Evolutionary conservation across 2,888 invertebrate genomes (phyloP), one percentile per base, ranked within the genome.

Genomic region (Trypoxylon attenuatum): DNA sequence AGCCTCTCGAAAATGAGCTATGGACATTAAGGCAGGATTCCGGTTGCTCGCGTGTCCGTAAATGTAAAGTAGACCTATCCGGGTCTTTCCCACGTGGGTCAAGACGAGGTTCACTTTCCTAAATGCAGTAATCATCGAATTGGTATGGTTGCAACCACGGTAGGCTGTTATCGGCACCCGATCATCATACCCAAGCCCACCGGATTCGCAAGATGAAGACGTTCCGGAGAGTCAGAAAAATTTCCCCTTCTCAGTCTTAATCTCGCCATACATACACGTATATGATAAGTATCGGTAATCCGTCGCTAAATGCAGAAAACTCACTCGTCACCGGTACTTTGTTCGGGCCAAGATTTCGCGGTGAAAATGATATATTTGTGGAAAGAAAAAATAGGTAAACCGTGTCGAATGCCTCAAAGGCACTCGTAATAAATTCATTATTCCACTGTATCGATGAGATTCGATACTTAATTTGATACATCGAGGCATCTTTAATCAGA

Each of bases 81-180:
- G 51, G 6, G 27, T 29, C 38, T 47, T 57, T 64, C 51, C 38
- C 42, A 54, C 41, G 38, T 50, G 38, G 21, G 21, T 29, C 38
- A 22, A 10, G 22, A 3, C 15, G 2, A 22, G 18, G 6, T 39
- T 22, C 18, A 38, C 39, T 21, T 21, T 16, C 3, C 15, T 23
- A 23, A 52, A 23, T 52, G 18, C 53, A 25, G 51, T 51, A 59
- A 67, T 59, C 55, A 49, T 52, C 64, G 19, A 67, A 54, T 47
- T 25, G 54, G 16, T 23, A 13, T 25, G 6, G 27, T 50, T 27
- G n/a, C n/a, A 18, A 41, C 19, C 47, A 53, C 54, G 23, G 16
- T 15, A 27, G 60, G 41, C 21, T 13, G 54, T 51, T 64, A 47
- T 38, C 15, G n/a, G 47, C 5, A 65, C 61, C 61, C 55, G 43